These are phyloP conservation scores for Synanthedon andrenaeformis DNA, from an alignment of 2,888 invertebrate species.

Conservation along the genomic window DNA sequence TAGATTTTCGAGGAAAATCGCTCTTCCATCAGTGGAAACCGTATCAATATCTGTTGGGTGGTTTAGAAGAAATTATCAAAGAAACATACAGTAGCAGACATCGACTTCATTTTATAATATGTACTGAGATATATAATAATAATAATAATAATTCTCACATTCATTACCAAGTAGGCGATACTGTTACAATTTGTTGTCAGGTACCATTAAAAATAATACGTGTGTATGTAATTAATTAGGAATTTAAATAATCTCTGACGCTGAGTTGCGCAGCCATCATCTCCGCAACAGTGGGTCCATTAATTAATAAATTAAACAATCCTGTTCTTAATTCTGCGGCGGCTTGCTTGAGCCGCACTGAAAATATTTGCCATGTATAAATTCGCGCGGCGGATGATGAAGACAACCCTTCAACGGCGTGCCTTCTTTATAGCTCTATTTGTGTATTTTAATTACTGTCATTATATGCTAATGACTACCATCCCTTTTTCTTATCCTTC, in stretches of 20 bases:
- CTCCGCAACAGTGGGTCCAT: conserved; percentile 54
- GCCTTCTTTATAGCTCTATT: conserved; percentile 75
- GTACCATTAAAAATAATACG: not conserved
- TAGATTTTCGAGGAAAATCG: too few species aligned
- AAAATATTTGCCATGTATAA: conserved; percentile 69
- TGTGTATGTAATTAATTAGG: not conserved
- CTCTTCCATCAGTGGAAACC: too few species aligned
- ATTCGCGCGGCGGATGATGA: conserved; percentile 62
- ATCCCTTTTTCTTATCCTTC: conserved; percentile 72
- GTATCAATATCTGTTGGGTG: too few species aligned
- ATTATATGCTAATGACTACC: conserved; percentile 74
- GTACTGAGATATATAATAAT: too few species aligned
- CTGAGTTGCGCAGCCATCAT: conserved; percentile 19
- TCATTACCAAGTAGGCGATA: too few species aligned
- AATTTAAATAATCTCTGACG: conserved; percentile 3
- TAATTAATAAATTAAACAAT: conserved; percentile 70
- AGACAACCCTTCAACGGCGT: conserved; percentile 67
- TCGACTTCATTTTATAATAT: too few species aligned
- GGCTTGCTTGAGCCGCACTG: conserved; percentile 46
- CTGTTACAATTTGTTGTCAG: too few species aligned
- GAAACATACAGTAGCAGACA: too few species aligned
- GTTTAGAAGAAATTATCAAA: too few species aligned
- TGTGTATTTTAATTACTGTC: conserved; percentile 80
- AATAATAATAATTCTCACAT: too few species aligned
- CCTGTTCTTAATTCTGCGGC: conserved; percentile 53